These are phyloP conservation scores for Psix sp. DNA, from an alignment of 1,140 invertebrate genomes.

Conservation along the genomic window DNA sequence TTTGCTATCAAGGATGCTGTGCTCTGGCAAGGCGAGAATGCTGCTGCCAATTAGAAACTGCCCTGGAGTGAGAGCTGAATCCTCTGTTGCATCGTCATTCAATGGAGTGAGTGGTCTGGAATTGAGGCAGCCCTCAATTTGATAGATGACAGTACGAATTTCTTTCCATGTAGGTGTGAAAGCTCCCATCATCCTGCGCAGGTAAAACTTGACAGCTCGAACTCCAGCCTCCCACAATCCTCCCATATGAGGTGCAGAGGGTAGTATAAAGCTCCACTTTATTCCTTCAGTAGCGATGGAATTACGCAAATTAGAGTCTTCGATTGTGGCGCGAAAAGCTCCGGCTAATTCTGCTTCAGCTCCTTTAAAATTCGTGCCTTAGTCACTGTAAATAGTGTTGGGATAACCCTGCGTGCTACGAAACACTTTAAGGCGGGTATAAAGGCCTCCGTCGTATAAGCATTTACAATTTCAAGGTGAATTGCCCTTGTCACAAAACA, in stretches of 20 bases:
- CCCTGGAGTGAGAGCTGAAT: constrained; percentile 39
- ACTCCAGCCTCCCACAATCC: constrained; percentile 64
- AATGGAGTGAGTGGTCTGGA: constrained; percentile 54
- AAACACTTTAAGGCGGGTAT: constrained; percentile 1
- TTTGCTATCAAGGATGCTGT: not conserved
- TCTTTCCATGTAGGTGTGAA: constrained; percentile 47
- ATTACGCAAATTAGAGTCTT: not conserved
- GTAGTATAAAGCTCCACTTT: constrained; percentile 10
- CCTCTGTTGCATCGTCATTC: constrained; percentile 33
- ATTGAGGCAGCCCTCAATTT: constrained; percentile 29
- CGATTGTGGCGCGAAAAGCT: not conserved
- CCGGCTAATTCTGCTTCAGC: not conserved
- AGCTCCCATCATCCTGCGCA: constrained; percentile 29
- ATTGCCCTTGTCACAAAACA: not conserved
- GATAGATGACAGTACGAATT: constrained; percentile 58
- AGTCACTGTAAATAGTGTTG: not conserved
- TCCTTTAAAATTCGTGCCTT: constrained; percentile 3
- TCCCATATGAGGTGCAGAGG: constrained; percentile 31
- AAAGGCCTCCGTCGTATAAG: not conserved
- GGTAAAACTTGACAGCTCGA: constrained; percentile 51
- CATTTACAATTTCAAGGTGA: constrained; percentile 7
- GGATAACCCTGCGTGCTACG: not conserved
- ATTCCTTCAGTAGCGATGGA: not conserved
- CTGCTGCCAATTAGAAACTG: constrained; percentile 51
- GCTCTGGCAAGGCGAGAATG: constrained; percentile 9